These are phyloP conservation scores for Stichodactyla helianthus DNA, from an alignment of 64 coral and sea anemone genomes.

Conservation along the genomic window DNA sequence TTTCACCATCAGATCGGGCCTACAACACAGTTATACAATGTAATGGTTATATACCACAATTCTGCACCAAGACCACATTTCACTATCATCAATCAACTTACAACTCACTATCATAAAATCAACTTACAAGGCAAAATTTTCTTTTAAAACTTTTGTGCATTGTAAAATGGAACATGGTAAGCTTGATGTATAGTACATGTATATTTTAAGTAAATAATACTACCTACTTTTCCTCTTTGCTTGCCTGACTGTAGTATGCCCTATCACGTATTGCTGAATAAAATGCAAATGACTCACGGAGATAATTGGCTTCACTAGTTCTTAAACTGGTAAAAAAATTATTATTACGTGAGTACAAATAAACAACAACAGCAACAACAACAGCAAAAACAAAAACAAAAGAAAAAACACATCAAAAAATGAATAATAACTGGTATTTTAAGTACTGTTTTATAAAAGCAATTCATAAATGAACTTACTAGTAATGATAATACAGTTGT, in stretches of 20 bases:
- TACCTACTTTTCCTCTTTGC: slow-evolving; percentile 93
- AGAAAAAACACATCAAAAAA: neutral
- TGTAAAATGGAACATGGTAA: too few species aligned
- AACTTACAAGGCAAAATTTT: neutral
- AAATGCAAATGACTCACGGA: slow-evolving; percentile 85
- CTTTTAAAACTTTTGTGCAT: neutral
- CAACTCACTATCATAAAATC: too few species aligned
- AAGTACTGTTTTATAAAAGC: neutral
- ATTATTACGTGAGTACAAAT: too few species aligned
- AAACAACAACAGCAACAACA: too few species aligned
- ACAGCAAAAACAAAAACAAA: too few species aligned
- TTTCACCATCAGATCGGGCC: slow-evolving; percentile 96
- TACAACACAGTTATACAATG: slow-evolving; percentile 8
- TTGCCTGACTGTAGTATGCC: slow-evolving; percentile 96
- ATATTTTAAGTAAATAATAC: neutral
- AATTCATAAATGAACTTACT: slow-evolving; percentile 59
- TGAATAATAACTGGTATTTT: neutral
- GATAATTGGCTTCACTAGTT: slow-evolving; percentile 96
- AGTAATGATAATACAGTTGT: slow-evolving; percentile 99
- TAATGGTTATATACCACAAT: too few species aligned
- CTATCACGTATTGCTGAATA: slow-evolving; percentile 86
- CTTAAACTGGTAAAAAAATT: slow-evolving; percentile 60
- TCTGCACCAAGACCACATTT: too few species aligned
- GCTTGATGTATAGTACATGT: too few species aligned
- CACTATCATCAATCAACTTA: neutral